phyloP scores from a whole-genome alignment of 2,797 vertebrate species.

The Gambusia yucatana region DNA sequence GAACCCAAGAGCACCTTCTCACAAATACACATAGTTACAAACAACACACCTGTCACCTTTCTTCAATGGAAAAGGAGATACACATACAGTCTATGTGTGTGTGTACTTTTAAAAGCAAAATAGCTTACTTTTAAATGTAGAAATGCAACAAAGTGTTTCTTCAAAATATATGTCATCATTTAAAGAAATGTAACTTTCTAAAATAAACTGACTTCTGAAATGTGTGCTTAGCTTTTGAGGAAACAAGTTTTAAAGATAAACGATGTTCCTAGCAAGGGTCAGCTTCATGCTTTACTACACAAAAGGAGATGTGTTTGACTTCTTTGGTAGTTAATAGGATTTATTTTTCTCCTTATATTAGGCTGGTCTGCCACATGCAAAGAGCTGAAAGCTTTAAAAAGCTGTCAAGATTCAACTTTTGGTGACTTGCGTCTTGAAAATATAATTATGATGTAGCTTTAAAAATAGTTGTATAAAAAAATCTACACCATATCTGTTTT shows the following conservation, averaged over 20 bases:
- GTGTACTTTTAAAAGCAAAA: no score
- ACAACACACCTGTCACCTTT: constrained; percentile 4
- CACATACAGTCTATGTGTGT: not conserved
- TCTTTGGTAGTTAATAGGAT: not conserved
- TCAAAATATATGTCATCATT: not conserved
- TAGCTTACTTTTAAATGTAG: not conserved
- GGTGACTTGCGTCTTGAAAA: not conserved
- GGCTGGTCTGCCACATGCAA: not conserved
- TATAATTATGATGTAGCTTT: not conserved
- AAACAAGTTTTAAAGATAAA: not conserved
- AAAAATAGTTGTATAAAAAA: not conserved
- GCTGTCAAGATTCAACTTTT: not conserved
- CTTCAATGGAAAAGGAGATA: constrained; percentile 10
- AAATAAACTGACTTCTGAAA: not conserved
- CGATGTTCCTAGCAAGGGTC: not conserved
- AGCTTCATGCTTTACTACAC: not conserved
- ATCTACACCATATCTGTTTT: not conserved
- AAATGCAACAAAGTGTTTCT: not conserved
- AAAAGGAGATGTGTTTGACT: not conserved
- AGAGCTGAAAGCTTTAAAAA: not conserved
- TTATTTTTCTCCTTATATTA: not conserved
- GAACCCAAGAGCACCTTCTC: constrained; percentile 35
- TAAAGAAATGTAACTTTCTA: not conserved
- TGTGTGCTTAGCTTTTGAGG: not conserved
- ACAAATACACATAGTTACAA: not conserved